Percentiles rank a stretch among this genome's conserved stretches.
These are phyloP conservation scores for Aradophagus sp. DNA, from an alignment of 1,140 invertebrate genomes.

Conservation along the genomic window DNA sequence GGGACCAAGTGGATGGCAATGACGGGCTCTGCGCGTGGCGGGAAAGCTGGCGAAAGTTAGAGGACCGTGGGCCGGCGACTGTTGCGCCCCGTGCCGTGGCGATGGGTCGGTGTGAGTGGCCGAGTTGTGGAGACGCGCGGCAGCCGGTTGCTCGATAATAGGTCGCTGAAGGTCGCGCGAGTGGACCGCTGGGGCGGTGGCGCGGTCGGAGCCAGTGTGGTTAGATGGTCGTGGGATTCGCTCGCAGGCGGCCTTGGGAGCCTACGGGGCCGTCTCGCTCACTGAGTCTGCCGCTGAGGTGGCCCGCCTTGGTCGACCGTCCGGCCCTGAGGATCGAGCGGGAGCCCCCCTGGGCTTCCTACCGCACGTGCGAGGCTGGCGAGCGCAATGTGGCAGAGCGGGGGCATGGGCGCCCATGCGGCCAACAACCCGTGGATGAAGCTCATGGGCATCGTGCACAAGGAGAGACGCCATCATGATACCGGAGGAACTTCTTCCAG, in stretches of 20 bases:
- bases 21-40: slow-evolving; percentile 9
- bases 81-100: slow-evolving; percentile 6
- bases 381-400: slow-evolving; percentile 84
- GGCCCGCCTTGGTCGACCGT: slow-evolving; percentile 38
- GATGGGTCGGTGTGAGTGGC: slow-evolving; percentile 11
- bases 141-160: background rate
- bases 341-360: slow-evolving; percentile 66
- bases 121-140: background rate
- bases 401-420: slow-evolving; percentile 83
- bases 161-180: slow-evolving; percentile 16
- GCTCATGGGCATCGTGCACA: slow-evolving; percentile 87
- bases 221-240: slow-evolving; percentile 72
- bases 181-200: slow-evolving; percentile 17
- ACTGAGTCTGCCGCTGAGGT: slow-evolving; percentile 32
- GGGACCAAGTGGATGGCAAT: slow-evolving; percentile 17
- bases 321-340: slow-evolving; percentile 40
- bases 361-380: slow-evolving; percentile 65
- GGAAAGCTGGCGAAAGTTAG: slow-evolving; percentile 10
- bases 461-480: slow-evolving; percentile 80
- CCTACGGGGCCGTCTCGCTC: slow-evolving; percentile 72
- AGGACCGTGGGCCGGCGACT: slow-evolving; percentile 1
- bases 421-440: slow-evolving; percentile 88
- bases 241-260: slow-evolving; percentile 67
- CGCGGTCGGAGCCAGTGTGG: slow-evolving; percentile 56
- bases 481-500: slow-evolving; percentile 75